Evolutionary conservation across 2,113 vertebrate species (phyloP), one percentile per base, ranked within the genome.

Genomic region (Tenrec ecaudatus): DNA sequence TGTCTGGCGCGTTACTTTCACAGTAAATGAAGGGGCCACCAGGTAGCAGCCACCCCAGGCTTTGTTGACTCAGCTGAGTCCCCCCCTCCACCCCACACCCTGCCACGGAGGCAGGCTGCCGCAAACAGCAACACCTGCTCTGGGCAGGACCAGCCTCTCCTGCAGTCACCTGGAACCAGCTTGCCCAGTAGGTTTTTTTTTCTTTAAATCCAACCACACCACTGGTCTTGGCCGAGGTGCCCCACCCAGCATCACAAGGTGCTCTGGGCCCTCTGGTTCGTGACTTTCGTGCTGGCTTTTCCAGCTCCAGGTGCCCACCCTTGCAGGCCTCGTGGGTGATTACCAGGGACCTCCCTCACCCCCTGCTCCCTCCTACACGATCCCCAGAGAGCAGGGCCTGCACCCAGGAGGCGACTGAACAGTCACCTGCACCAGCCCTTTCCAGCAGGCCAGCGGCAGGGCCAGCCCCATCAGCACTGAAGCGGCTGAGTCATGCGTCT

Each of bases 151-250:
- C 0, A 3, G 31, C 29, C 25, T 36, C n/a, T 33, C 22, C 29
- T 0, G 0, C 19, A 75, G n/a, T 31, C 3, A 0, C 53, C 66
- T 69, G 19, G 73, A 40, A 25, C 73, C 36, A 11, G 73, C 22
- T 12, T 40, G 36, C 73, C 16, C 15, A 43, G 75, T 64, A 47
- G 1, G 2, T 40, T 29, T 57, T 53, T 53, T 53, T 53, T 53
- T 53, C 11, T 47, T 47, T 47, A 47, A 53, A 53, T 53, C 47
- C 6, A 53, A 53, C 47, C 47, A 53, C 47, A 53, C 47, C 47
- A 53, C 7, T 0, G 8, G 1, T 1, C 19, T 33, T 11, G 0
- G 3, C 4, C 2, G 47, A 53, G 47, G 12, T 31, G 2, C 64
- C 43, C 62, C 33, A 2, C 58, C 83, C 0, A 2, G 57, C 57